Evolutionary conservation across 2,113 vertebrate genomes (phyloP).

Genomic region (Tupaia tana): DNA sequence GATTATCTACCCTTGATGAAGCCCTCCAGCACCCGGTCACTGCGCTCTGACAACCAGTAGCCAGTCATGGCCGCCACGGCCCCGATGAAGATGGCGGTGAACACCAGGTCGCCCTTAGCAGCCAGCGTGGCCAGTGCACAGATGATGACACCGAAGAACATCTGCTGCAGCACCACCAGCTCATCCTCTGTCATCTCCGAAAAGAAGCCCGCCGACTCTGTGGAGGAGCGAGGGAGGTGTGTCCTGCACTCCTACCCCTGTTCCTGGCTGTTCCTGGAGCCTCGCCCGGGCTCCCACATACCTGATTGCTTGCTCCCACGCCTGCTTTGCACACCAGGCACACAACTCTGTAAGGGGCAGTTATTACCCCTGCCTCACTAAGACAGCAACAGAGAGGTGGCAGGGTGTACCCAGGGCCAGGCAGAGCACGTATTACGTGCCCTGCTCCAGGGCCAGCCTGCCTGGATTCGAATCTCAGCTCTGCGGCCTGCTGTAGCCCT

Average conservation of each 20-base stretch:
- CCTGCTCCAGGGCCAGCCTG: background rate
- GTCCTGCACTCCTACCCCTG: background rate
- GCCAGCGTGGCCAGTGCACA: constrained; percentile 96
- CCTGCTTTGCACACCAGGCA: background rate
- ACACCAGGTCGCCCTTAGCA: constrained; percentile 98
- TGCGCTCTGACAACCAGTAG: constrained; percentile 98
- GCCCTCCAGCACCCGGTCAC: constrained; percentile 95
- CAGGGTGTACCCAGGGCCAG: background rate
- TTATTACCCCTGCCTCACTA: background rate
- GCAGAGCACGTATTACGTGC: background rate
- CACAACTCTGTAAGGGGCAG: background rate
- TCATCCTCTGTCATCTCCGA: constrained; percentile 97
- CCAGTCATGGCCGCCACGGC: constrained; percentile 97
- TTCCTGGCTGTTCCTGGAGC: background rate
- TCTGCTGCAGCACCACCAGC: constrained; percentile 98
- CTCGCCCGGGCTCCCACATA: background rate
- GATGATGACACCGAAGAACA: constrained; percentile 98
- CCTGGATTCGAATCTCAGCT: background rate
- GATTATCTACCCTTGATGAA: constrained; percentile 95
- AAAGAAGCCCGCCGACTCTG: constrained; percentile 95
- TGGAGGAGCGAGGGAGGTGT: background rate
- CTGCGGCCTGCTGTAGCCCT: background rate
- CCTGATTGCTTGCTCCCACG: background rate
- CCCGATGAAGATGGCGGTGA: constrained; percentile 98
- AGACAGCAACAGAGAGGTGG: background rate